Evolutionary conservation across 2,888 invertebrate species (phyloP).

Genomic region (Leptopilina drosophilae): DNA sequence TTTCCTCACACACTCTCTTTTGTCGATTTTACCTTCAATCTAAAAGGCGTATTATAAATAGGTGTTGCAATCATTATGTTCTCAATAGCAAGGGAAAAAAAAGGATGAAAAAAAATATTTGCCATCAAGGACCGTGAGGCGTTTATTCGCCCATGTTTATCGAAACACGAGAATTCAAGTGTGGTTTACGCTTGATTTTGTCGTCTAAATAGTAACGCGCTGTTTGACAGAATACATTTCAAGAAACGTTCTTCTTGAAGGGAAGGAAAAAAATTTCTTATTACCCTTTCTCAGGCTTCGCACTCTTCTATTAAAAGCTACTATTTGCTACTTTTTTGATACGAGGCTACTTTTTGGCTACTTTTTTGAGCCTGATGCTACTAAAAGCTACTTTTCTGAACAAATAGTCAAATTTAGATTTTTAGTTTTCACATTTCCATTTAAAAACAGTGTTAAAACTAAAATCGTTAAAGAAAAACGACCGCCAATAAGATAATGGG

Average conservation of each 20-base stretch:
- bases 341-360: too few species aligned
- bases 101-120: neutral
- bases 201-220: conserved; percentile 29
- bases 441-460: too few species aligned
- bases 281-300: too few species aligned
- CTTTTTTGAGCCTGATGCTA: too few species aligned
- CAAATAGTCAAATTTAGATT: too few species aligned
- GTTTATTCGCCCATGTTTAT: neutral
- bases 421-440: too few species aligned
- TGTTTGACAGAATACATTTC: neutral
- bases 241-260: neutral
- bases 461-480: too few species aligned
- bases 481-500: too few species aligned
- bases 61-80: conserved; percentile 10
- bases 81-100: too few species aligned
- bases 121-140: conserved; percentile 3
- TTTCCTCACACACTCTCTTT: neutral
- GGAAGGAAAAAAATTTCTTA: neutral
- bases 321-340: too few species aligned
- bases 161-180: conserved; percentile 21
- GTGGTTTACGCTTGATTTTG: conserved; percentile 7
- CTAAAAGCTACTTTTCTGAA: too few species aligned
- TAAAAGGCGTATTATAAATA: conserved; percentile 3
- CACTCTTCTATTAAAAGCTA: too few species aligned
- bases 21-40: conserved; percentile 38